Conservation (phyloP, 2,113 vertebrate species). For the Paratilapia polleni region DNA sequence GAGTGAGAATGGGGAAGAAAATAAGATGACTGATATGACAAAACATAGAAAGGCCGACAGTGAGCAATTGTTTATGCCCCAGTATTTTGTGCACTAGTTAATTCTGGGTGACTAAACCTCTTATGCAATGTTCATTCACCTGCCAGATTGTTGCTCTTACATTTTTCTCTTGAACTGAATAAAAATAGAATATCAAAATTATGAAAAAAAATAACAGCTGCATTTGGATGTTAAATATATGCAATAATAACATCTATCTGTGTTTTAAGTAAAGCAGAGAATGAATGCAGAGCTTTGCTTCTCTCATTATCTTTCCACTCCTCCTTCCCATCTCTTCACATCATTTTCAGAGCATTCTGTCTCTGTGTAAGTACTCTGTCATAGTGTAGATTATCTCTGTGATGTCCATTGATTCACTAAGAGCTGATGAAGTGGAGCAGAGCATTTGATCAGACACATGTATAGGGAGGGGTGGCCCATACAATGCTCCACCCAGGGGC, state of each 20-base stretch:
- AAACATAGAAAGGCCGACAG: conserved; percentile 1
- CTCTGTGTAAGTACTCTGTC: conserved; percentile 68
- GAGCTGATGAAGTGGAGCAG: conserved; percentile 70
- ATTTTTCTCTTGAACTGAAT: neutral
- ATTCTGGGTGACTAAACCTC: conserved; percentile 32
- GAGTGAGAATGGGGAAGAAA: neutral
- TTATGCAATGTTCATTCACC: conserved; percentile 31
- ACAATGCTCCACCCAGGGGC: conserved; percentile 19
- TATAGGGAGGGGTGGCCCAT: neutral
- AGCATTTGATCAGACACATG: conserved; percentile 62
- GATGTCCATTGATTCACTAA: conserved; percentile 71
- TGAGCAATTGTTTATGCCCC: conserved; percentile 22
- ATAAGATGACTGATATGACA: conserved; percentile 7
- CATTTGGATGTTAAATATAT: neutral
- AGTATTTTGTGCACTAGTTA: conserved; percentile 33
- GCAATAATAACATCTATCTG: neutral
- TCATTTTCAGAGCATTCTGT: conserved; percentile 13
- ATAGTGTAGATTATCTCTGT: conserved; percentile 61
- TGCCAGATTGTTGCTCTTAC: conserved; percentile 22
- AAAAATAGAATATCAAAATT: neutral
- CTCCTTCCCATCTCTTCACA: conserved; percentile 1
- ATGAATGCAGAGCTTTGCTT: neutral
- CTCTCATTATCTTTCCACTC: neutral
- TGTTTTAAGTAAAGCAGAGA: neutral
- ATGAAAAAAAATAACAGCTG: neutral